Base-by-base conservation (phyloP, 2,888 invertebrate species). In the Lycaena phlaeas region DNA sequence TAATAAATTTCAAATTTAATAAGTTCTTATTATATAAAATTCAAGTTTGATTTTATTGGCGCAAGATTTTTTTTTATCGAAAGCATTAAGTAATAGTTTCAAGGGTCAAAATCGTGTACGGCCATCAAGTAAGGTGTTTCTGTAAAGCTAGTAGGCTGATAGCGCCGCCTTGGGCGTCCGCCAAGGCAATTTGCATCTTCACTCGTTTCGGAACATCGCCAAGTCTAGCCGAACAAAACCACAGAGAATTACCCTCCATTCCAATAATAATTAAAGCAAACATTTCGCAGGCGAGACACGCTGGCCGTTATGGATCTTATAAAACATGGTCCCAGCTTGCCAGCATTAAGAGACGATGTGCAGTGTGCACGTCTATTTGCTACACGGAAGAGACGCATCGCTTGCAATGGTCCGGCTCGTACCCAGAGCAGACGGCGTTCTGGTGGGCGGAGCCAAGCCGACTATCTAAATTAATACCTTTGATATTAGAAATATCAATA, bases 261-360 rank as follows among this genome's bases (percentile, higher is more conserved):
- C 84, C 84, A 84, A 82, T 84, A 84, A 84, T 84, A 84, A 84
- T 84, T 84, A 79, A 84, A 79, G 81, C 84, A 82, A 78, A 84
- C 79, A 81, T 81, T 79, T 81, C 70, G 65, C 72, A 76, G 70
- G 57, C 70, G 74, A 74, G 78, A 75, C 75, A 66, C 71, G 71
- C 71, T 71, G 75, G 73, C 75, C 76, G 76, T 78, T 78, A 78
- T 79, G 76, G 77, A 82, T 79, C 81, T 82, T 82, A 81, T 82
- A 81, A 84, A 82, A 76, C 75, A 78, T 79, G 69, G 70, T 70
- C 68, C 59, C 71, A 67, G 64, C 69, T 68, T 65, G 84, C 79
- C 82, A n/a, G n/a, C n/a, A 82, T 84, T 84, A 84, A 82, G 81
- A 79, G 74, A 68, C 75, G 77, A 68, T 71, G 70, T 59, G 68